phyloP scores from a whole-genome alignment of 2,888 invertebrate species.

The Mellilla xanthometata region DNA sequence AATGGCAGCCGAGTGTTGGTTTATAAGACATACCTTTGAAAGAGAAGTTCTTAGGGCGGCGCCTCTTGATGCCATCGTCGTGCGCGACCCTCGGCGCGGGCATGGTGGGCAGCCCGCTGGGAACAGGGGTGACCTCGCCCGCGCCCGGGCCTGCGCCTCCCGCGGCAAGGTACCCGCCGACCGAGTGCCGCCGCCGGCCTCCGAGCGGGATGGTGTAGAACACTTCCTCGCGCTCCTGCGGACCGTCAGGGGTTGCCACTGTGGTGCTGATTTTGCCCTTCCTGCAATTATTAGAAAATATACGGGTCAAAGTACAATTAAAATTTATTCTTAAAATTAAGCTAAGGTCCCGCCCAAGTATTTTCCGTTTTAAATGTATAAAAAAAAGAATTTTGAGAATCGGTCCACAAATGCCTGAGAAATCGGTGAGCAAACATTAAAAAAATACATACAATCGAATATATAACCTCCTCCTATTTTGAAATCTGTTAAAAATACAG shows the following conservation, averaged over 20 bases:
- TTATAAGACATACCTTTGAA: constrained; percentile 76
- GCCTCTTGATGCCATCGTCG: constrained; percentile 67
- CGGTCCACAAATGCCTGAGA: too few relatives aligned
- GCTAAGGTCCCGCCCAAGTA: too few relatives aligned
- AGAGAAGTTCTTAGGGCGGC: constrained; percentile 67
- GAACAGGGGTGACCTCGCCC: constrained; percentile 72
- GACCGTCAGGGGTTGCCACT: constrained; percentile 60
- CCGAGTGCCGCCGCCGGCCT: constrained; percentile 84
- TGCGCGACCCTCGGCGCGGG: constrained; percentile 70
- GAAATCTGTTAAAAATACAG: too few relatives aligned
- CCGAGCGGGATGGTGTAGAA: constrained; percentile 82
- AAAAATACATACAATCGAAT: too few relatives aligned
- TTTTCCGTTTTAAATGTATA: too few relatives aligned
- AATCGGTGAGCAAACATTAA: too few relatives aligned
- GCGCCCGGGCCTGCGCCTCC: constrained; percentile 67
- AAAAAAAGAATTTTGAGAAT: too few relatives aligned
- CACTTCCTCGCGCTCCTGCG: constrained; percentile 82
- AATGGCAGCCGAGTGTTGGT: too few relatives aligned
- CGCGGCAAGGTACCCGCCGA: constrained; percentile 84
- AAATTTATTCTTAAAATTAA: too few relatives aligned
- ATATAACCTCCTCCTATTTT: too few relatives aligned
- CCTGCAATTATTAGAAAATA: constrained; percentile 45
- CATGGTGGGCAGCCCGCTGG: constrained; percentile 81
- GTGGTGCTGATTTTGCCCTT: constrained; percentile 72
- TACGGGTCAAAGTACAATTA: too few relatives aligned